Base-by-base conservation (phyloP, 2,113 vertebrate genomes). In the Rostratula benghalensis region DNA sequence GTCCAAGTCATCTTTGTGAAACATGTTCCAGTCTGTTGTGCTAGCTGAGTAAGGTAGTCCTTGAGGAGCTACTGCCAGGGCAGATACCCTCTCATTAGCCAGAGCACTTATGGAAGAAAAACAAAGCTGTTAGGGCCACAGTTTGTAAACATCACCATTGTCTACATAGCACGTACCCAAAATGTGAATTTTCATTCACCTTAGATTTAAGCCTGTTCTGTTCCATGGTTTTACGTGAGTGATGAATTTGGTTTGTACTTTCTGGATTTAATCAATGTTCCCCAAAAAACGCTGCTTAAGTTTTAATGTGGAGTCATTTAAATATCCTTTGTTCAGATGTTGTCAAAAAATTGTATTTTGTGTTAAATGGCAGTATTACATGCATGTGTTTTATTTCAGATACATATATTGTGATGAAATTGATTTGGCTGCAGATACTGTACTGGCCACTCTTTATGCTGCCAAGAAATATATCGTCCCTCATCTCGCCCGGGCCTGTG, bases 401-500 rank as follows among this genome's bases (percentile, higher is more conserved):
- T 99, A 99, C 94, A 99, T 99, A 92, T 99, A 99, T 96, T 99
- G 99, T 77, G 99, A 99, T 54, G 99, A 99, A 97, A 99, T 99
- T 63, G 99, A 99, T 97, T 96, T 99, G 97, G 99, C 99, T 63
- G 99, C 99, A 17, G 99, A 99, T 95, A 99, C 99, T 0, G 99
- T 99, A 35, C 95, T 99, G 97, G 99, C 99, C 87, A 99, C 99
- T 59, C 98, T 99, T 45, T 99, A 99, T 37, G 99, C 99, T 95
- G 99, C 99, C 96, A 99, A 99, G 97, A 99, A 99, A 89, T 99
- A 99, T 97, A 99, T 99, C 6, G 99, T 99, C 83, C 99, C 99
- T 96, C 99, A 99, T 95, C 99, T 99, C 57, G 99, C 99, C 82
- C 98, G 99, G 3, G 99, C 99, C 85, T 99, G 99, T 5, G 99